These are phyloP conservation scores for Lasiommata megera DNA, from an alignment of 2,888 invertebrate species.

Conservation along the genomic window DNA sequence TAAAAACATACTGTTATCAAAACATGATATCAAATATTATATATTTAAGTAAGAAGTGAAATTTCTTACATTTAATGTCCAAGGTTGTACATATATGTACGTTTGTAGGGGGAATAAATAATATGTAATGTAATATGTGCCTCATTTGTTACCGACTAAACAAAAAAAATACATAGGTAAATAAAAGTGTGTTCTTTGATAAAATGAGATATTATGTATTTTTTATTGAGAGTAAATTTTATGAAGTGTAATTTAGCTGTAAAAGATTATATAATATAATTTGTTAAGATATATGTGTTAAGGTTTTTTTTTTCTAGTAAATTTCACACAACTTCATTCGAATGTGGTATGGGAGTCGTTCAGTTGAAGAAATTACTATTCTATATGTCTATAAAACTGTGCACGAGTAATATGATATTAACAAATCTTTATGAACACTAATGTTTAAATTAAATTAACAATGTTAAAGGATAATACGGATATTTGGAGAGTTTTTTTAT, in stretches of 20 bases:
- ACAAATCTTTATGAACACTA: conserved; percentile 10
- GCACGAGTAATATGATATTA: conserved; percentile 5
- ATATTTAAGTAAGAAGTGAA: conserved; percentile 25
- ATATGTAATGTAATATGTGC: conserved; percentile 54
- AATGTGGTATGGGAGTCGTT: background rate
- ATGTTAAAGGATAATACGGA: conserved; percentile 9
- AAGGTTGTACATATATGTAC: conserved; percentile 33
- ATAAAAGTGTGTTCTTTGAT: conserved; percentile 67
- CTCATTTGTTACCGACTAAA: conserved; percentile 76
- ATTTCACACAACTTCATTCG: conserved; percentile 41
- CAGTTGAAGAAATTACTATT: too few species aligned
- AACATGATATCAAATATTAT: conserved; percentile 20
- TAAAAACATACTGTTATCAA: conserved; percentile 34
- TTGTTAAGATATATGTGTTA: conserved; percentile 73
- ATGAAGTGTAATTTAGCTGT: conserved; percentile 74
- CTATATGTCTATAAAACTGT: background rate
- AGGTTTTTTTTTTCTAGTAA: conserved; percentile 47
- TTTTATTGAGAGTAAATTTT: conserved; percentile 70
- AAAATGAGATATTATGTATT: conserved; percentile 77
- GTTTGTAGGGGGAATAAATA: conserved; percentile 20
- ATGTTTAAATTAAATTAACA: conserved; percentile 21
- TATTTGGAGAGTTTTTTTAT: conserved; percentile 27
- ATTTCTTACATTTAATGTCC: conserved; percentile 28
- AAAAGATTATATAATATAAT: conserved; percentile 78
- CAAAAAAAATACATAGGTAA: conserved; percentile 60